These are phyloP conservation scores for Chionodraco myersi DNA, from an alignment of 2,113 vertebrate species.

Conservation along the genomic window DNA sequence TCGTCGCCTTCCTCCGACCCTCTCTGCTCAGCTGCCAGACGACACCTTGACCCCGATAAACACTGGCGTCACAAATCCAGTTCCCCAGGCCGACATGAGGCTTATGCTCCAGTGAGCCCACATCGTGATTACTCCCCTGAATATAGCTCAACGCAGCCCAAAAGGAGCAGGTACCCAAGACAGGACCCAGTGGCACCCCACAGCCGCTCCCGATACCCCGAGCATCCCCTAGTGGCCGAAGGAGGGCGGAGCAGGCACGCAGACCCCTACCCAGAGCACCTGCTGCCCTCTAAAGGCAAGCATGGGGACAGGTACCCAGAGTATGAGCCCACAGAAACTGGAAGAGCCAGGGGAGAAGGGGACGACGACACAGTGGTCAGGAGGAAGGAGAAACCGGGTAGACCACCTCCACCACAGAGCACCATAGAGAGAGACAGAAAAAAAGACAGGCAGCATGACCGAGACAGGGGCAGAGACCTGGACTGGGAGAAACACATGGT, in stretches of 20 bases:
- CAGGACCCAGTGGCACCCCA: conserved; percentile 61
- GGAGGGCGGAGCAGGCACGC: conserved; percentile 60
- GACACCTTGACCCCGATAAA: conserved; percentile 67
- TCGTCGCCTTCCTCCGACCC: neutral
- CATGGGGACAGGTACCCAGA: conserved; percentile 68
- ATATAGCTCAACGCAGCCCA: conserved; percentile 62
- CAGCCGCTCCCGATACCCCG: conserved; percentile 54
- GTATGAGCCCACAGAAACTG: conserved; percentile 54
- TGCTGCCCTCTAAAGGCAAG: conserved; percentile 74
- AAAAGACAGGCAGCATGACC: conserved; percentile 45
- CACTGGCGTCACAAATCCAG: conserved; percentile 48
- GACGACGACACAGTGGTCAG: conserved; percentile 49
- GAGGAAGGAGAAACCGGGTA: conserved; percentile 76
- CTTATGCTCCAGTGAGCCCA: conserved; percentile 32
- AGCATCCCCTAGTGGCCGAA: conserved; percentile 51
- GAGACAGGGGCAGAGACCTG: conserved; percentile 39
- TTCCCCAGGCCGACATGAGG: conserved; percentile 43
- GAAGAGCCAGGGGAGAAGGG: conserved; percentile 31
- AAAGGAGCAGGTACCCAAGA: conserved; percentile 68
- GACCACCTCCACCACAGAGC: conserved; percentile 69
- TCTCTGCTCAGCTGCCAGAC: conserved; percentile 58
- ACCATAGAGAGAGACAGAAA: conserved; percentile 70
- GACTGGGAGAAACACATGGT: conserved; percentile 41
- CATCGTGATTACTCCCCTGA: conserved; percentile 65
- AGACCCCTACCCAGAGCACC: conserved; percentile 80